Conservation (phyloP, 2,888 invertebrate genomes). For the Gandaritis pyraliata region DNA sequence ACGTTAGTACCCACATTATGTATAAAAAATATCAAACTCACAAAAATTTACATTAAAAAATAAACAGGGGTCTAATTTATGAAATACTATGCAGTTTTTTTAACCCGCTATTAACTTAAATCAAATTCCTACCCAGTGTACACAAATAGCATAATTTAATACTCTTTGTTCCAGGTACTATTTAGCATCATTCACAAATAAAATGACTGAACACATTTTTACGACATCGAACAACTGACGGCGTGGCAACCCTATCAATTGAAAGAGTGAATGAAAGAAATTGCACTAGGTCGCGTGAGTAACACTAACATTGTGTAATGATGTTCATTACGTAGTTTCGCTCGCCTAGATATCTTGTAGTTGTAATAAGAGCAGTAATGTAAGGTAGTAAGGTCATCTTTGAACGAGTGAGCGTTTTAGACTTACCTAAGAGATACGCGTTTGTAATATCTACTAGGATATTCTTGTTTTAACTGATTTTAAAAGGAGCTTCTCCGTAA, state of each 20-base stretch:
- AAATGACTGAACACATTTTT: neutral
- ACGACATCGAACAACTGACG: no score
- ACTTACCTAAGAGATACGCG: no score
- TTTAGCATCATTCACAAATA: neutral
- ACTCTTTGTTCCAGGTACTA: neutral
- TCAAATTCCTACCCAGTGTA: no score
- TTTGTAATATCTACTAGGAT: no score
- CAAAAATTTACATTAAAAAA: no score
- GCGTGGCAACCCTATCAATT: constrained; percentile 28
- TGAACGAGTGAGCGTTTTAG: neutral
- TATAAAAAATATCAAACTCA: neutral
- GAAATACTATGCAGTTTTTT: no score
- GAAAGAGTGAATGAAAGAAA: constrained; percentile 49
- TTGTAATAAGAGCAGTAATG: neutral
- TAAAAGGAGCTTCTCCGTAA: no score
- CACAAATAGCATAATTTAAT: no score
- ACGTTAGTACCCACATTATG: neutral
- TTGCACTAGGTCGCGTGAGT: constrained; percentile 40
- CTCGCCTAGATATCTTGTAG: constrained; percentile 20
- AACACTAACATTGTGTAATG: constrained; percentile 48
- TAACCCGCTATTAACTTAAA: no score
- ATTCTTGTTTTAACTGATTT: no score
- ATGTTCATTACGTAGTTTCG: constrained; percentile 44
- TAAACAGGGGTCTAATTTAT: no score
- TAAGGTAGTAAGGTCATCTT: constrained; percentile 1